Percentiles rank a stretch among this genome's conserved stretches.
Conservation (phyloP, 2,888 invertebrate genomes). For the Thereva nobilitata region DNA sequence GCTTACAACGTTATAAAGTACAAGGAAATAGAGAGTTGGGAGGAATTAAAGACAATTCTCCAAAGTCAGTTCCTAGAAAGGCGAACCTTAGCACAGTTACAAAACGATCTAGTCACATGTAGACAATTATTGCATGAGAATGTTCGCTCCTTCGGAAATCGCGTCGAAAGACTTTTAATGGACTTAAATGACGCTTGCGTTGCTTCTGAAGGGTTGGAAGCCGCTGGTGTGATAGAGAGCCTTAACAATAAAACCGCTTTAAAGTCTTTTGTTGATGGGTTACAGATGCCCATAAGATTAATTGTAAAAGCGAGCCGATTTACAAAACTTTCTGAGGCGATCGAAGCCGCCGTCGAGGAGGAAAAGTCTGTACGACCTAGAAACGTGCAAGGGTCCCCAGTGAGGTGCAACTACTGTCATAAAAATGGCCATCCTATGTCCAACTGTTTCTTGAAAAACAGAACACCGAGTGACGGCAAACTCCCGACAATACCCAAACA, state of each 20-base stretch:
- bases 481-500: neutral
- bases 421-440: neutral
- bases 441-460: neutral
- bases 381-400: too few relatives aligned
- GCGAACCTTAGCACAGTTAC: too few relatives aligned
- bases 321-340: slow-evolving; percentile 11
- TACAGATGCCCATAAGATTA: slow-evolving; percentile 9
- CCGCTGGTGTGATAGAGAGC: neutral
- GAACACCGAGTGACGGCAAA: too few relatives aligned
- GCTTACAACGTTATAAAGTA: slow-evolving; percentile 2
- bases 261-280: slow-evolving; percentile 25
- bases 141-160: too few relatives aligned
- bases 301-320: slow-evolving; percentile 28
- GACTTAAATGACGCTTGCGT: slow-evolving; percentile 18
- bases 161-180: neutral
- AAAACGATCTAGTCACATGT: too few relatives aligned
- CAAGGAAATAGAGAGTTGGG: neutral
- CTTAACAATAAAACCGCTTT: slow-evolving; percentile 17
- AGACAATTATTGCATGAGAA: too few relatives aligned
- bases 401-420: neutral
- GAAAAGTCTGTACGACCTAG: slow-evolving; percentile 1
- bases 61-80: too few relatives aligned
- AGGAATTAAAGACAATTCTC: neutral
- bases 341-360: slow-evolving; percentile 28
- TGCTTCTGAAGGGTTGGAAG: slow-evolving; percentile 5